Conservation (phyloP, 1,140 invertebrate genomes). For the Palaemon carinicauda region DNA sequence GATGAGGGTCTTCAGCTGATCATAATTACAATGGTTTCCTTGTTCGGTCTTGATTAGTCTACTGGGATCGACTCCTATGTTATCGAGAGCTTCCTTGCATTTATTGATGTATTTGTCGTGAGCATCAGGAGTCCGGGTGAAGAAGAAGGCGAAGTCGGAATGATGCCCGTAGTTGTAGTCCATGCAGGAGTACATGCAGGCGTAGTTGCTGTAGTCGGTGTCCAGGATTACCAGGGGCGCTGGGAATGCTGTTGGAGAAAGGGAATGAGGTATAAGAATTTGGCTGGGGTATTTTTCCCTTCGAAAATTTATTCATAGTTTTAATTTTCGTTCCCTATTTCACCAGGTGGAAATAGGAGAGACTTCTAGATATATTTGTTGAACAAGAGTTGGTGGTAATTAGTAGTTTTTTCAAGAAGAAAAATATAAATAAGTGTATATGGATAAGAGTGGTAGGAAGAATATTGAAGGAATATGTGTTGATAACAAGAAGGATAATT, state of each 20-base stretch:
- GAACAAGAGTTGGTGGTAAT: too few relatives aligned
- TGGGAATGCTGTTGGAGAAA: background rate
- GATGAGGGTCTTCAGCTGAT: background rate
- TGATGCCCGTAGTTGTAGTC: slow-evolving; percentile 4
- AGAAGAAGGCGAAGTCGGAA: slow-evolving; percentile 20
- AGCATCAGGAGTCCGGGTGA: background rate
- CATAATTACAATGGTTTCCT: background rate
- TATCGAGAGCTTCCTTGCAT: background rate
- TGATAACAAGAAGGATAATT: too few relatives aligned
- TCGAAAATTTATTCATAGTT: too few relatives aligned
- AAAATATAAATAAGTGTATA: too few relatives aligned
- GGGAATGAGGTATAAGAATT: too few relatives aligned
- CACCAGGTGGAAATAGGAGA: too few relatives aligned
- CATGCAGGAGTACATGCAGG: slow-evolving; percentile 21
- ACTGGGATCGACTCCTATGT: background rate
- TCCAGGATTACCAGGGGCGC: background rate
- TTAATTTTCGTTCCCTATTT: too few relatives aligned
- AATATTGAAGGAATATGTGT: too few relatives aligned
- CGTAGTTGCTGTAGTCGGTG: slow-evolving; percentile 6
- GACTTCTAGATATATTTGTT: too few relatives aligned
- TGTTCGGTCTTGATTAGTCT: background rate
- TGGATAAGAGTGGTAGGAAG: too few relatives aligned
- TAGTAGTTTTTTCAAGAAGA: too few relatives aligned
- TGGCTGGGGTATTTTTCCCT: too few relatives aligned
- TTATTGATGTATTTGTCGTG: background rate